Evolutionary conservation across 2,888 invertebrate species (phyloP).

Genomic region (Thereva nobilitata): DNA sequence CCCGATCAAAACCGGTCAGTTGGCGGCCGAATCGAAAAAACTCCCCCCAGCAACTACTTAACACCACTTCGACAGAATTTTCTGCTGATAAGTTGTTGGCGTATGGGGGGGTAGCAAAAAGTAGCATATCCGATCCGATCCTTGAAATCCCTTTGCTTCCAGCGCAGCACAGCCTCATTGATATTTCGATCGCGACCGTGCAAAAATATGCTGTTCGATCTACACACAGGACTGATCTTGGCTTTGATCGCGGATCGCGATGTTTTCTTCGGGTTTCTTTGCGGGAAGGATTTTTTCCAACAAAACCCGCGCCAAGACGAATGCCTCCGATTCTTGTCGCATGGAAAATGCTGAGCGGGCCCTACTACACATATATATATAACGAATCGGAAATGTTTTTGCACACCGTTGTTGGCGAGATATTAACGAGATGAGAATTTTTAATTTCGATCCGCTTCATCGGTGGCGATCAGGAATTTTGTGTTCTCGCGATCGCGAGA

Average conservation of each 20-base stretch:
- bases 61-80: conserved; percentile 36
- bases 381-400: conserved; percentile 29
- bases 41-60: conserved; percentile 33
- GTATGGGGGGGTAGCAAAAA: conserved; percentile 29
- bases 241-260: conserved; percentile 15
- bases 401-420: conserved; percentile 18
- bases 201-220: conserved; percentile 58
- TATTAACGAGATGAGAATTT: conserved; percentile 35
- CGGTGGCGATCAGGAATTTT: conserved; percentile 34
- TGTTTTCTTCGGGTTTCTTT: conserved; percentile 17
- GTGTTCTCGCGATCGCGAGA: conserved; percentile 30
- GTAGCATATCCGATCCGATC: conserved; percentile 12
- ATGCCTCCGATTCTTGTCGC: conserved; percentile 28
- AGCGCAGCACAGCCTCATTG: conserved; percentile 52
- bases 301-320: conserved; percentile 4
- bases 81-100: conserved; percentile 33
- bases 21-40: conserved; percentile 10
- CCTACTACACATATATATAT: conserved; percentile 13
- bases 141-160: conserved; percentile 22
- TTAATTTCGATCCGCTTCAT: conserved; percentile 25
- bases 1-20: conserved; percentile 19
- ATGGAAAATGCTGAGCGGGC: neutral
- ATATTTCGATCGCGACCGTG: conserved; percentile 60
- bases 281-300: conserved; percentile 11
- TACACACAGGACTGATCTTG: conserved; percentile 38